Evolutionary conservation across 2,888 invertebrate species (phyloP).

Genomic region (Tiliacea citrago): DNA sequence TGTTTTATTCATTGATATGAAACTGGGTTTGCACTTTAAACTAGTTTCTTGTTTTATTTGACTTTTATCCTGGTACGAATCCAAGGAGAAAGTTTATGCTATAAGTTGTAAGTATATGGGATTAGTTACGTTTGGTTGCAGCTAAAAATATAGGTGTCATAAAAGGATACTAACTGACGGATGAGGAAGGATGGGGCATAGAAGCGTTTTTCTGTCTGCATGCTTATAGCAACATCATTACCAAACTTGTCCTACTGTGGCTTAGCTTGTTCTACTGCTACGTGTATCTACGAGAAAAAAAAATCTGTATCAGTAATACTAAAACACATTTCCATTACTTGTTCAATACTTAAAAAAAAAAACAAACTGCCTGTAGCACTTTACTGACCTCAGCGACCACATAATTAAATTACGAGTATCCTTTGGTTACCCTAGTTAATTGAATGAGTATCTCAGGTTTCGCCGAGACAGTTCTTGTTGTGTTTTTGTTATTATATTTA

Average conservation of each 20-base stretch:
- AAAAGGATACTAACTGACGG: background rate
- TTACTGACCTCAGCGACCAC: background rate
- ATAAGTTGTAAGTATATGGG: background rate
- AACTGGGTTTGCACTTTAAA: constrained; percentile 41
- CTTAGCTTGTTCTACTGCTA: background rate
- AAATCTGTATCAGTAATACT: too few relatives aligned
- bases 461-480: too few relatives aligned
- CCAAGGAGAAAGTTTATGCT: constrained; percentile 31
- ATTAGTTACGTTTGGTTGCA: background rate
- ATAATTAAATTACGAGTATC: too few relatives aligned
- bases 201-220: background rate
- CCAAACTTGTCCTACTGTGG: background rate
- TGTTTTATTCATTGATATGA: constrained; percentile 58
- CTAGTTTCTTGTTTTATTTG: constrained; percentile 48
- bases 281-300: too few relatives aligned
- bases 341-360: too few relatives aligned
- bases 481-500: too few relatives aligned
- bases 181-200: background rate
- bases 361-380: background rate
- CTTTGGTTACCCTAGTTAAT: background rate
- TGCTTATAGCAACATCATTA: background rate
- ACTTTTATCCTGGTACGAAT: constrained; percentile 31
- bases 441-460: too few relatives aligned
- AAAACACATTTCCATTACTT: too few relatives aligned
- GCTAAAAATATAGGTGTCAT: background rate